Conservation (phyloP, 2,797 vertebrate genomes). For the Cyprinella venusta region DNA sequence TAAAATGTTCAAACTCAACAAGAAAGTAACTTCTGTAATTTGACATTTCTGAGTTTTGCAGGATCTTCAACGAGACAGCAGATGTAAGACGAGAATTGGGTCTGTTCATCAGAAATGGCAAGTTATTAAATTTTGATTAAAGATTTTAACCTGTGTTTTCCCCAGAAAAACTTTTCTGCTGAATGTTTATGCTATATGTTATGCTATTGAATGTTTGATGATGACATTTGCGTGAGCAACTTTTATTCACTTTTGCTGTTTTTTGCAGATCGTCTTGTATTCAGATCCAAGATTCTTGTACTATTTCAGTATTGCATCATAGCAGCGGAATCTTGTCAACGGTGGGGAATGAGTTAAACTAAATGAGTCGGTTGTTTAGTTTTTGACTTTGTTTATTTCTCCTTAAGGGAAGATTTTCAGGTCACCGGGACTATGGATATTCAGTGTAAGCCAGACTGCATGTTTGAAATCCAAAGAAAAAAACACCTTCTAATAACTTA, state of each 20-base stretch:
- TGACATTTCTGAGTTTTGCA: background rate
- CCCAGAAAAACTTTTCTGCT: too few relatives aligned
- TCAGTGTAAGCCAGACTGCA: background rate
- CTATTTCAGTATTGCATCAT: background rate
- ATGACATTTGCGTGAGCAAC: background rate
- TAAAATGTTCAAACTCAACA: background rate
- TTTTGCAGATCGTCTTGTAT: background rate
- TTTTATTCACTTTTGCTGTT: background rate
- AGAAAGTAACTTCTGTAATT: background rate
- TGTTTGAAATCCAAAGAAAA: background rate
- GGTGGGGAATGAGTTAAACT: background rate
- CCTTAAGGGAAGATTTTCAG: background rate
- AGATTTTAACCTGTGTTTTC: too few relatives aligned
- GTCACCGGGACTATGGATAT: background rate
- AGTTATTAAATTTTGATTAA: too few relatives aligned
- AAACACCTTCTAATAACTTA: constrained; percentile 56
- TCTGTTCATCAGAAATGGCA: too few relatives aligned
- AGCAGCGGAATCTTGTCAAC: background rate
- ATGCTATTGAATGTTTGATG: background rate
- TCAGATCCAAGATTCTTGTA: background rate
- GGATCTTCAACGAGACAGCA: background rate
- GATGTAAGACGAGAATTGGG: too few relatives aligned
- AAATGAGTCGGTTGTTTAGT: background rate
- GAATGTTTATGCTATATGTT: too few relatives aligned
- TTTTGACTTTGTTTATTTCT: background rate